Conservation (phyloP, 2,113 vertebrate species). For the Chamaea fasciata region DNA sequence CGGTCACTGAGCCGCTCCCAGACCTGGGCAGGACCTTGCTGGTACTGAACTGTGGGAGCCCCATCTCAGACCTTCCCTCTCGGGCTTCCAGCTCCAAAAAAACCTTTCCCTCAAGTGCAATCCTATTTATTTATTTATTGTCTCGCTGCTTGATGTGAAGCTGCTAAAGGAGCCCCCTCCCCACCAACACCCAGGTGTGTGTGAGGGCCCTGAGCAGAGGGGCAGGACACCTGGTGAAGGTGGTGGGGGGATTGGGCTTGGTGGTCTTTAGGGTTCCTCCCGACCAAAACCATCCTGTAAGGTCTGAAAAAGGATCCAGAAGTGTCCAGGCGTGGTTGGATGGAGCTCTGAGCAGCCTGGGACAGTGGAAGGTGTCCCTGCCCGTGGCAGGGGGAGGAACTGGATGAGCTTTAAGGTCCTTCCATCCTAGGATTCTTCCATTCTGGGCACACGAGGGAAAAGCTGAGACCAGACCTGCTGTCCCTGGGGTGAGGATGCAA, state of each 20-base stretch:
- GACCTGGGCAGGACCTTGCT: neutral
- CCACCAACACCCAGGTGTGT: neutral
- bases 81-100: neutral
- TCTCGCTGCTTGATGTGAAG: slow-evolving; percentile 13
- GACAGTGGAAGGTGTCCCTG: fast-evolving
- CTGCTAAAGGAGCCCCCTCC: neutral
- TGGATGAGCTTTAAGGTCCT: neutral
- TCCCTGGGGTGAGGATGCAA: neutral
- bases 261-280: neutral
- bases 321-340: neutral
- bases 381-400: neutral
- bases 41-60: neutral
- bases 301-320: neutral
- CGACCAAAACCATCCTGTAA: fast-evolving
- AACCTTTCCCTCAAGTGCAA: neutral
- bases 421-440: neutral
- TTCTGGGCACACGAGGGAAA: neutral
- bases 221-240: neutral
- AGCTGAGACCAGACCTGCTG: neutral
- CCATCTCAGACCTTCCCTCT: neutral
- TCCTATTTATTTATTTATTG: slow-evolving; percentile 63
- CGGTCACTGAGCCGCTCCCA: neutral
- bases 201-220: neutral
- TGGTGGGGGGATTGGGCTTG: neutral
- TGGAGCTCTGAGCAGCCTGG: neutral